phyloP scores from a whole-genome alignment of 2,797 vertebrate species.

The Podarcis lilfordi region DNA sequence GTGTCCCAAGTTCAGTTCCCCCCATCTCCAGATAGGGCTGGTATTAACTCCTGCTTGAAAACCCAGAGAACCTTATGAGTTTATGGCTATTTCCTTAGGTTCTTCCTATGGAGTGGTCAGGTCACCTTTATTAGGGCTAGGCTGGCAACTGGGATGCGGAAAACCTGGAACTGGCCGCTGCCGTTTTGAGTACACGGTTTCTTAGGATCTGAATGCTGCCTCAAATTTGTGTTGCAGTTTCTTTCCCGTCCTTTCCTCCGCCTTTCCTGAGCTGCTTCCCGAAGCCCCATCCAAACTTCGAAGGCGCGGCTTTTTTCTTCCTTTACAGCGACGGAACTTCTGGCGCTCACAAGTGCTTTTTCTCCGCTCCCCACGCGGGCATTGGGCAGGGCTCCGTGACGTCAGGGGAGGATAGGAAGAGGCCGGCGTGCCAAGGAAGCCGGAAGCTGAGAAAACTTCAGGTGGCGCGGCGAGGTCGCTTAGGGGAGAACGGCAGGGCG shows the following conservation, averaged over 20 bases:
- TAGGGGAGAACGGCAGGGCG: background rate
- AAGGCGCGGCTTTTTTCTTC: background rate
- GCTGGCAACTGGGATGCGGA: too few relatives aligned
- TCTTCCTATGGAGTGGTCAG: too few relatives aligned
- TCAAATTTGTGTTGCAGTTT: too few relatives aligned
- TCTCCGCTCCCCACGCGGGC: background rate
- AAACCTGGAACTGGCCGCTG: too few relatives aligned
- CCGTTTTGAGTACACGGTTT: background rate
- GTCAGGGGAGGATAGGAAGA: slow-evolving; percentile 1
- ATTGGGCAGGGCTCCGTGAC: background rate
- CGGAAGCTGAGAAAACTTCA: background rate
- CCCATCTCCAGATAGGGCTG: too few relatives aligned
- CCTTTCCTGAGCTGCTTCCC: background rate
- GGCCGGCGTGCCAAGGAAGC: background rate
- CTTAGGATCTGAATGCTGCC: background rate
- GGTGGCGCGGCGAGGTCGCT: background rate
- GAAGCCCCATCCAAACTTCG: too few relatives aligned
- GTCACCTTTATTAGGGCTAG: too few relatives aligned
- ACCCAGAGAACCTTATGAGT: too few relatives aligned
- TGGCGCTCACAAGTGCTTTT: background rate
- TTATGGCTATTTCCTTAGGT: too few relatives aligned
- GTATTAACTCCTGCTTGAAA: too few relatives aligned
- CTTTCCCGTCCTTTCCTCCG: background rate
- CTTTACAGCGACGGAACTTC: background rate
- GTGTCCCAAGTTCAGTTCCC: too few relatives aligned